phyloP scores from a whole-genome alignment of 2,113 vertebrate genomes.

The Ageneiosus marmoratus region DNA sequence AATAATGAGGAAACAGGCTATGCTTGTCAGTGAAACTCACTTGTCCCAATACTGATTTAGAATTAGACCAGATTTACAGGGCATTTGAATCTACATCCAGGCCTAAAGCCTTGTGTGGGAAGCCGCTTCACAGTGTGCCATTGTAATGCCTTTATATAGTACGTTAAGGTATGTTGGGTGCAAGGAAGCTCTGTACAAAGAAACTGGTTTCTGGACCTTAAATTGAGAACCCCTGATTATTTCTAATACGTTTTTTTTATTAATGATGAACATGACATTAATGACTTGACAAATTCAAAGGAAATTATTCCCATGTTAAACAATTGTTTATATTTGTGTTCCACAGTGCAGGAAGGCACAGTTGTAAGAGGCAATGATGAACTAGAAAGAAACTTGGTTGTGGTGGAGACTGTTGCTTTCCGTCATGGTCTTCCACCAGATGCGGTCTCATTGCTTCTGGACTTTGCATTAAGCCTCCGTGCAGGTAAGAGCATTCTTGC shows the following conservation, averaged over 20 bases:
- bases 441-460: slow-evolving; percentile 78
- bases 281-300: no score
- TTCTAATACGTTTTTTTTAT: not conserved
- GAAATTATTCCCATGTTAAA: not conserved
- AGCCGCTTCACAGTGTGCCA: no score
- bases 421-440: slow-evolving; percentile 80
- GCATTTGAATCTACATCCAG: no score
- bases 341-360: slow-evolving; percentile 70
- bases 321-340: not conserved
- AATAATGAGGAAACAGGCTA: no score
- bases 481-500: slow-evolving; percentile 76
- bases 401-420: slow-evolving; percentile 79
- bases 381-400: slow-evolving; percentile 75
- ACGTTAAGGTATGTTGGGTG: not conserved
- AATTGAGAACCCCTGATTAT: no score
- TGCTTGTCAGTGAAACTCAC: no score
- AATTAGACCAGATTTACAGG: no score
- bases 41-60: no score
- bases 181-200: not conserved
- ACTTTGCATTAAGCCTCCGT: slow-evolving; percentile 81
- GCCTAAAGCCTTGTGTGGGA: no score
- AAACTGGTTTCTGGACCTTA: no score
- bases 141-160: not conserved
- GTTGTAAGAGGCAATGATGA: slow-evolving; percentile 63
- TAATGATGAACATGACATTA: not conserved